Percentiles rank a stretch among this genome's conserved stretches.
phyloP scores from a whole-genome alignment of 37 sponge, comb jelly and placozoan genomes.

The Geodia barretti region DNA sequence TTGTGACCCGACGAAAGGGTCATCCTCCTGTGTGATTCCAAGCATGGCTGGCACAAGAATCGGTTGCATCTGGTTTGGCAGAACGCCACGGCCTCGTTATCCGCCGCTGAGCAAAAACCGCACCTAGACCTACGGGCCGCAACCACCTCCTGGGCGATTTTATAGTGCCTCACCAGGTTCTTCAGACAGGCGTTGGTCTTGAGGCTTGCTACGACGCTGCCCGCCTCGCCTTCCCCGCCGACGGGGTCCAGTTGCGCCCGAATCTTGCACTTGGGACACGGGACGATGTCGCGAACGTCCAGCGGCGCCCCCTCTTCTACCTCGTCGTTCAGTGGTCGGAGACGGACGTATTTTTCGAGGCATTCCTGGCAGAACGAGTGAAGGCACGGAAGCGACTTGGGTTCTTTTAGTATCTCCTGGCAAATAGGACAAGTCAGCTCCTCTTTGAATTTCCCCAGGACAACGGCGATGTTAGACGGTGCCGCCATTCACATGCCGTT shows the following conservation, averaged over 20 bases:
- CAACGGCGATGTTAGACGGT: too few relatives aligned
- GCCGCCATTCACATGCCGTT: too few relatives aligned
- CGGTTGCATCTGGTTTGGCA: neutral
- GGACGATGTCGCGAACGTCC: neutral
- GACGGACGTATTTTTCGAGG: neutral
- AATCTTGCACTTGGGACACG: neutral
- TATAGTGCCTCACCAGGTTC: constrained; percentile 1
- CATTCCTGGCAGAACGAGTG: neutral
- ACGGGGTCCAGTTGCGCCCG: too few relatives aligned
- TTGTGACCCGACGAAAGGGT: neutral
- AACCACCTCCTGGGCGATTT: neutral
- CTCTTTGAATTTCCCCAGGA: neutral
- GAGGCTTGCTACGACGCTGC: neutral
- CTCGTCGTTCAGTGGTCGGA: neutral
- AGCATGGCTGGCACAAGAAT: neutral
- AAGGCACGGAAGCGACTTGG: neutral
- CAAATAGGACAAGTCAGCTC: constrained; percentile 9
- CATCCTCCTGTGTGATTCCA: neutral
- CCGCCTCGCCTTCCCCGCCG: neutral
- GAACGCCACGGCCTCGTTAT: neutral
- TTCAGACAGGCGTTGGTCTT: neutral
- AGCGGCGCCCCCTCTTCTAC: too few relatives aligned
- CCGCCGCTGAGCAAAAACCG: neutral
- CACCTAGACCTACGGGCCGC: too few relatives aligned
- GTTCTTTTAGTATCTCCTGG: neutral